Evolutionary conservation across 1,140 invertebrate species (phyloP).

Genomic region (Lasioglossum baleicum): DNA sequence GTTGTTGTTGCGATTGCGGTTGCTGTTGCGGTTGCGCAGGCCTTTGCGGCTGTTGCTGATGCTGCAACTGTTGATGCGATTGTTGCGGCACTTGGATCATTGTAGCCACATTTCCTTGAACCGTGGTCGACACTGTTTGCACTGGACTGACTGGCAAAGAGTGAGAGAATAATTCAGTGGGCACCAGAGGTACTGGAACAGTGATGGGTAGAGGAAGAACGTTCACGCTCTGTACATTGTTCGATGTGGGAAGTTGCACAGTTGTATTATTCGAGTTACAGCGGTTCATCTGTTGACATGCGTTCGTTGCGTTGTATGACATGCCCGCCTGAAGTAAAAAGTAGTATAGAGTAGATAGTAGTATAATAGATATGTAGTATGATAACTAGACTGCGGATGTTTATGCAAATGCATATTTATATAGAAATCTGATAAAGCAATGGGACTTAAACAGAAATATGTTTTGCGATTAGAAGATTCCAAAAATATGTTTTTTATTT

Average conservation of each 20-base stretch:
- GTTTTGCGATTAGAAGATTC: too few species aligned
- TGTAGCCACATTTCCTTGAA: slow-evolving; percentile 62
- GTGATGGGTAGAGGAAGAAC: slow-evolving; percentile 71
- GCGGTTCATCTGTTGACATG: slow-evolving; percentile 60
- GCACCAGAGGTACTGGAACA: slow-evolving; percentile 71
- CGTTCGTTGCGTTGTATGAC: slow-evolving; percentile 70
- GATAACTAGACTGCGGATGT: too few species aligned
- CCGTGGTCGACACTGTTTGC: slow-evolving; percentile 44
- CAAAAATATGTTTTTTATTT: too few species aligned
- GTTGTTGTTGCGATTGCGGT: too few species aligned
- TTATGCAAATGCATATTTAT: too few species aligned
- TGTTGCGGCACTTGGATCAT: slow-evolving; percentile 68
- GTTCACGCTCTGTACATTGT: slow-evolving; percentile 66
- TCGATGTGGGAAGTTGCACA: slow-evolving; percentile 60
- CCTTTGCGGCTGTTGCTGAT: slow-evolving; percentile 55
- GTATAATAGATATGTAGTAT: too few species aligned
- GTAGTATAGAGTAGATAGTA: too few species aligned
- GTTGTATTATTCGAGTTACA: slow-evolving; percentile 71
- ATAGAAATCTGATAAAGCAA: too few species aligned
- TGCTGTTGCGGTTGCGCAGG: slow-evolving; percentile 18
- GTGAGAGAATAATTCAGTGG: slow-evolving; percentile 73
- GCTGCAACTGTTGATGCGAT: slow-evolving; percentile 49
- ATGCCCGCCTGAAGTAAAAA: slow-evolving; percentile 65
- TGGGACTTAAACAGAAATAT: too few species aligned
- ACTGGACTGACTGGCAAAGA: slow-evolving; percentile 59